These are phyloP conservation scores for Apodemus sylvaticus DNA, from an alignment of 2,113 vertebrate species.

Conservation along the genomic window DNA sequence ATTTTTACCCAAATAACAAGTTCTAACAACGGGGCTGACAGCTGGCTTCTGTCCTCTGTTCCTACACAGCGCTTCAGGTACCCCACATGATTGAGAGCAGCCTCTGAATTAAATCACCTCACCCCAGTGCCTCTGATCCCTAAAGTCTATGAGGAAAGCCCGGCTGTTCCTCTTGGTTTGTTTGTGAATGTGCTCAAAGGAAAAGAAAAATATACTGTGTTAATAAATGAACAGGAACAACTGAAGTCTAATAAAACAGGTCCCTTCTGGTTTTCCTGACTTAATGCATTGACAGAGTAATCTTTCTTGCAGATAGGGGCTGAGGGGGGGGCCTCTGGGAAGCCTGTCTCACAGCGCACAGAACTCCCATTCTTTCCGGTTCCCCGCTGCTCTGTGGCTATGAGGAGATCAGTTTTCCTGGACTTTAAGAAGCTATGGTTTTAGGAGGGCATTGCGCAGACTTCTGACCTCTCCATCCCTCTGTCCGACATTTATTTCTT, in stretches of 20 bases:
- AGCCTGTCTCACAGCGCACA: background rate
- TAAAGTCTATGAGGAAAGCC: constrained; percentile 18
- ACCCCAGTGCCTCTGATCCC: background rate
- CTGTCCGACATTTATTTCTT: background rate
- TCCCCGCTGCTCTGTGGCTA: background rate
- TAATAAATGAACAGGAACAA: constrained; percentile 61
- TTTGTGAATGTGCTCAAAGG: constrained; percentile 42
- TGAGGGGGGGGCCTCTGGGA: background rate
- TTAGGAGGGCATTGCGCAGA: background rate
- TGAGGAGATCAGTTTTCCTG: background rate
- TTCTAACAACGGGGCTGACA: background rate
- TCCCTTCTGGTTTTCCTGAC: constrained; percentile 27
- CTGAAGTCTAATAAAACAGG: constrained; percentile 37
- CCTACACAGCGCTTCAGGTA: background rate
- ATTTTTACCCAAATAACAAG: background rate
- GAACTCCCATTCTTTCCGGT: background rate
- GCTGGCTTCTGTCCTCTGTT: background rate
- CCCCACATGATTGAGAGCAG: background rate
- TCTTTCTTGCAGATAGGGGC: background rate
- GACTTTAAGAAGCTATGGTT: background rate
- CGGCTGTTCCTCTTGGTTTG: constrained; percentile 45
- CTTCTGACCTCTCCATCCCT: background rate
- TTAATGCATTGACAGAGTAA: constrained; percentile 40
- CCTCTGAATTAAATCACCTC: background rate
- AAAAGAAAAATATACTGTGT: background rate